Conservation (phyloP, 2,888 invertebrate species). For the Acheta domesticus region DNA sequence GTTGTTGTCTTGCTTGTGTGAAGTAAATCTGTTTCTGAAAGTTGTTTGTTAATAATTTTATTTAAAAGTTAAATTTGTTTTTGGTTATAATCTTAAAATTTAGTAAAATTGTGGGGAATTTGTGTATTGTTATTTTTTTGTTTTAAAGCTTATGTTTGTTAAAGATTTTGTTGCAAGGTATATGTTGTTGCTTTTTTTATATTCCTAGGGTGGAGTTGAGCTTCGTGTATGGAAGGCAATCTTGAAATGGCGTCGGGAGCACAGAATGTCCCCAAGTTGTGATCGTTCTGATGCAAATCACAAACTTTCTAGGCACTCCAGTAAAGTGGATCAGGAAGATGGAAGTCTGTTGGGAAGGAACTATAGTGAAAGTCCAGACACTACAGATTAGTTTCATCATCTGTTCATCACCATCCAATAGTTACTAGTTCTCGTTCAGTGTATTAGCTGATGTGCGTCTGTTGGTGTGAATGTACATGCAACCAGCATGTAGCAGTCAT, state of each 20-base stretch:
- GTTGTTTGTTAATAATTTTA: not conserved
- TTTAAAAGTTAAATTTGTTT: not conserved
- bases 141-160: not conserved
- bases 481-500: no score
- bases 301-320: not conserved
- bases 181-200: conserved; percentile 19
- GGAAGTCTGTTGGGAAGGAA: conserved; percentile 22
- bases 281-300: conserved; percentile 23
- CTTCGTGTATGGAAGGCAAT: conserved; percentile 83
- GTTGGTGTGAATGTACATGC: no score
- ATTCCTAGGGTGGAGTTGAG: conserved; percentile 72
- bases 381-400: conserved; percentile 22
- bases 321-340: conserved; percentile 20
- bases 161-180: not conserved
- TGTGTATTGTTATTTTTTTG: not conserved
- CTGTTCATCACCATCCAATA: no score
- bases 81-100: not conserved
- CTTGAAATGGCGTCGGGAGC: conserved; percentile 53
- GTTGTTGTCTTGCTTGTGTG: not conserved
- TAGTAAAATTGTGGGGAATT: not conserved
- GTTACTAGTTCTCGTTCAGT: no score
- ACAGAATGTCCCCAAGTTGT: conserved; percentile 26
- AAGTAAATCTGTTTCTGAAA: conserved; percentile 2
- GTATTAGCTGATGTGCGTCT: no score
- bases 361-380: conserved; percentile 29